A percentile compares a stretch with the other conserved stretches of the same genome.
These are phyloP conservation scores for Spialia ferax DNA, from an alignment of 2,888 invertebrate species.

Conservation along the genomic window DNA sequence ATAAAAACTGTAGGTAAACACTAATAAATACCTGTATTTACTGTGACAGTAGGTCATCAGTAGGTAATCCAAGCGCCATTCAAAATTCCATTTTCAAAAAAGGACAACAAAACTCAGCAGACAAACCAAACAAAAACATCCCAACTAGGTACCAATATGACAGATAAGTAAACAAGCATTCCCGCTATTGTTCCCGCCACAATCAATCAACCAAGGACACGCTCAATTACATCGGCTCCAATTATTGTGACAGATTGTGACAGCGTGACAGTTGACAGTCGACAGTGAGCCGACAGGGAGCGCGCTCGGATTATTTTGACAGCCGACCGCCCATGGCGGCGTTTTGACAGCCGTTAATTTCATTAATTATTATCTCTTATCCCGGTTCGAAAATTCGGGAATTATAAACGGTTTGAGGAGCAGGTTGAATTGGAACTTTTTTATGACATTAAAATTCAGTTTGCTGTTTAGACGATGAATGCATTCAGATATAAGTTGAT, in stretches of 20 bases:
- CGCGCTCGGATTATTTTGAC: slow-evolving; percentile 57
- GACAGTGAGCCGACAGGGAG: slow-evolving; percentile 66
- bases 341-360: slow-evolving; percentile 28
- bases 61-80: no score
- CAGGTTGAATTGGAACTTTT: not conserved
- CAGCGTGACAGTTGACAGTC: slow-evolving; percentile 48
- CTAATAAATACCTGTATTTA: no score
- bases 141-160: not conserved
- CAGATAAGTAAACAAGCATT: slow-evolving; percentile 5
- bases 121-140: not conserved
- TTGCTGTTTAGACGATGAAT: not conserved
- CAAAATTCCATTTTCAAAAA: not conserved
- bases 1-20: no score
- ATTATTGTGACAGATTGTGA: slow-evolving; percentile 61
- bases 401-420: not conserved
- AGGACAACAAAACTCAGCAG: not conserved
- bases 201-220: slow-evolving; percentile 43
- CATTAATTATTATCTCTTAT: slow-evolving; percentile 20
- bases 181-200: slow-evolving; percentile 36
- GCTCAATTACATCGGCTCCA: slow-evolving; percentile 48
- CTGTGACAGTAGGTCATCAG: no score
- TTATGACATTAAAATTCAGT: not conserved
- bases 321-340: slow-evolving; percentile 64
- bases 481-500: no score
- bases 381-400: not conserved